Evolutionary conservation across 2,113 vertebrate genomes (phyloP).

Genomic region (Cynocephalus volans): DNA sequence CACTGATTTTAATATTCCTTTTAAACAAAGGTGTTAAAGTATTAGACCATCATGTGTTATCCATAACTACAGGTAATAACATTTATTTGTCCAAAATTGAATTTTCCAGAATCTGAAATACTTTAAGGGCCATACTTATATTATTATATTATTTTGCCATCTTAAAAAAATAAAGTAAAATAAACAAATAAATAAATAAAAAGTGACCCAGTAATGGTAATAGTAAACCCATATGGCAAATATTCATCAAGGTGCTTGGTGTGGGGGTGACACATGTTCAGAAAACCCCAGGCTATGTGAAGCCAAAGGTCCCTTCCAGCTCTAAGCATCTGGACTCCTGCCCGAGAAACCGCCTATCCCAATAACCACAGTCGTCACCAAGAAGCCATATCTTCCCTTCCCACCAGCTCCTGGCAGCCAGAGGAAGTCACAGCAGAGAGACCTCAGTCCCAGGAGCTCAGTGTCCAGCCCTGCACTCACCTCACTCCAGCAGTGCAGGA

Average conservation of each 20-base stretch:
- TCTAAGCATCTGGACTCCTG: background rate
- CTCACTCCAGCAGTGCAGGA: no score
- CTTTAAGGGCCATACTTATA: background rate
- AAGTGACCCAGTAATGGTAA: background rate
- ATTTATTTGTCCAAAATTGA: conserved; percentile 52
- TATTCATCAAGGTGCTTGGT: background rate
- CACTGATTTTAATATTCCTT: conserved; percentile 66
- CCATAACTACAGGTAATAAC: background rate
- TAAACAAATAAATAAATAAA: no score
- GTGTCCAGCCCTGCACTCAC: accelerated
- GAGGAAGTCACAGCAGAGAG: background rate
- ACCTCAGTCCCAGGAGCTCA: background rate
- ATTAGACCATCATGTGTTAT: conserved; percentile 30
- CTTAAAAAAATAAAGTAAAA: no score
- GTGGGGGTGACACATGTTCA: background rate
- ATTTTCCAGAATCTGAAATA: conserved; percentile 57
- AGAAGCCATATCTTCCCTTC: background rate
- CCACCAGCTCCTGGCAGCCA: background rate
- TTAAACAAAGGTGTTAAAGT: conserved; percentile 36
- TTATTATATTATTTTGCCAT: conserved; percentile 52
- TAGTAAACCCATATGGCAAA: background rate
- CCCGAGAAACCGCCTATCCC: background rate
- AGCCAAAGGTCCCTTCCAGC: background rate
- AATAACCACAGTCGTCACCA: background rate
- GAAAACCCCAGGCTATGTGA: background rate